These are phyloP conservation scores for Aphidius gifuensis DNA, from an alignment of 1,140 invertebrate species.

Conservation along the genomic window DNA sequence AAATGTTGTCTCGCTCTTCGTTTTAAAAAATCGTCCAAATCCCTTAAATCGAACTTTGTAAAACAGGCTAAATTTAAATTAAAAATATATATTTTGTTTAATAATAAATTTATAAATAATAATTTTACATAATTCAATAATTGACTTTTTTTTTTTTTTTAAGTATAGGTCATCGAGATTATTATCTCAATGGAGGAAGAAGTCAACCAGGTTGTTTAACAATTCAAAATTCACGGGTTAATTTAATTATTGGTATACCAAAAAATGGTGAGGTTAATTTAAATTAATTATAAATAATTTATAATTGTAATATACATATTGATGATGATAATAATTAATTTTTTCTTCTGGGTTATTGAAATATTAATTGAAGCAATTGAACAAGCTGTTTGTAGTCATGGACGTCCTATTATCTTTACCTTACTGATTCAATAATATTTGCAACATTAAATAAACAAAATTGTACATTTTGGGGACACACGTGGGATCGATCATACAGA, in stretches of 20 bases:
- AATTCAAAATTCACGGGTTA: constrained; percentile 41
- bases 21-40: too few species aligned
- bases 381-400: constrained; percentile 60
- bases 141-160: too few species aligned
- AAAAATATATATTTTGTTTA: too few species aligned
- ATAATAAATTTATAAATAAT: too few species aligned
- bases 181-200: constrained; percentile 69
- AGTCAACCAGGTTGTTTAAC: constrained; percentile 57
- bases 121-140: too few species aligned
- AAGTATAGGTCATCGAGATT: constrained; percentile 60
- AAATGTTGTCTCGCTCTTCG: too few species aligned
- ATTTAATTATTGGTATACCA: constrained; percentile 38
- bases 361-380: constrained; percentile 43
- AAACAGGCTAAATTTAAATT: too few species aligned
- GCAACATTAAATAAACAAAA: constrained; percentile 36
- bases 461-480: constrained; percentile 55
- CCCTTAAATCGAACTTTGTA: too few species aligned
- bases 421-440: constrained; percentile 56
- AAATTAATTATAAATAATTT: background rate
- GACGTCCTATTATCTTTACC: constrained; percentile 58
- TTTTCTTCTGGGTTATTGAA: constrained; percentile 17
- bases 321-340: constrained; percentile 2
- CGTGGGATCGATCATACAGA: constrained; percentile 56
- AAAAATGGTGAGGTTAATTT: constrained; percentile 40
- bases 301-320: background rate